These are phyloP conservation scores for Meandrusa payeni DNA, from an alignment of 2,888 invertebrate species.

Conservation along the genomic window DNA sequence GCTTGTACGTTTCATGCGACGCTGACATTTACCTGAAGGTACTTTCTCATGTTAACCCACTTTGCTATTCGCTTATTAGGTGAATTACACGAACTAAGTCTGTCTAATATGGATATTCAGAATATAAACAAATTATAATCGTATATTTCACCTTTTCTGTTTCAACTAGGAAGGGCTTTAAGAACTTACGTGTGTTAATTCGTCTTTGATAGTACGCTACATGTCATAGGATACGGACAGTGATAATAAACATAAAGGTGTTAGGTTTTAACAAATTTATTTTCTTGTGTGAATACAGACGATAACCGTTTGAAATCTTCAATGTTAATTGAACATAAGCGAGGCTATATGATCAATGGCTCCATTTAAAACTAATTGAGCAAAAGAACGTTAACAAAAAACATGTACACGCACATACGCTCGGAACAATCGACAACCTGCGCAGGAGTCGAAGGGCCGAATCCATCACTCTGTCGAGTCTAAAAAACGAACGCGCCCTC, in stretches of 20 bases:
- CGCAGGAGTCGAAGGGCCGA: slow-evolving; percentile 75
- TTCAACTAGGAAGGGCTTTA: too few species aligned
- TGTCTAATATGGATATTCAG: too few species aligned
- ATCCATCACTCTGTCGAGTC: slow-evolving; percentile 73
- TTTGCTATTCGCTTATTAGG: slow-evolving; percentile 13
- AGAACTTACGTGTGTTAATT: too few species aligned
- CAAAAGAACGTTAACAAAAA: slow-evolving; percentile 21
- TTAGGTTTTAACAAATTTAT: too few species aligned
- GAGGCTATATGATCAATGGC: slow-evolving; percentile 1
- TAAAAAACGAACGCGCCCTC: slow-evolving; percentile 57
- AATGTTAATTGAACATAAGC: background rate
- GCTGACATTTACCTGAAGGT: slow-evolving; percentile 13
- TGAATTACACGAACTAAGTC: slow-evolving; percentile 5
- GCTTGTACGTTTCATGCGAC: slow-evolving; percentile 11
- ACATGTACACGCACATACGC: slow-evolving; percentile 14
- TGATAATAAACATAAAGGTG: too few species aligned
- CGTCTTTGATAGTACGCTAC: too few species aligned
- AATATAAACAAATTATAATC: too few species aligned
- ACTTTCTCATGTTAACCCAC: slow-evolving; percentile 20
- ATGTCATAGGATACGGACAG: too few species aligned
- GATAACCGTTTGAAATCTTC: too few species aligned
- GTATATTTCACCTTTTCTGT: too few species aligned
- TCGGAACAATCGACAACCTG: slow-evolving; percentile 28
- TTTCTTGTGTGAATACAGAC: too few species aligned
- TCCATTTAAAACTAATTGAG: slow-evolving; percentile 14